phyloP scores from a whole-genome alignment of 2,888 invertebrate species.

The Teleogryllus oceanicus region DNA sequence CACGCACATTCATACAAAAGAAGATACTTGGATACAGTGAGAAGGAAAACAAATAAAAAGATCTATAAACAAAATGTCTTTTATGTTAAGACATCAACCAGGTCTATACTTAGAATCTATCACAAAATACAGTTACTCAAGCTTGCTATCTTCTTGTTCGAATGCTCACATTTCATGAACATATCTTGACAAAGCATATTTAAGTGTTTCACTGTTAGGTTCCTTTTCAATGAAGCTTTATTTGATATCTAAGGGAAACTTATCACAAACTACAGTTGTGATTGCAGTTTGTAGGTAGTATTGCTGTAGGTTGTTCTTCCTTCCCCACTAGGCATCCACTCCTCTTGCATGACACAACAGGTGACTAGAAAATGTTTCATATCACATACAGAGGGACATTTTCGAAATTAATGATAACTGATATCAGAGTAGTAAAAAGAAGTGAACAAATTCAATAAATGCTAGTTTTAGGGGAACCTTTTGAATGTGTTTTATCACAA shows the following conservation, averaged over 20 bases:
- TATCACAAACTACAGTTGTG: constrained; percentile 12
- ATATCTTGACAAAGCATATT: not conserved
- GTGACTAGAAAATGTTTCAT: constrained; percentile 18
- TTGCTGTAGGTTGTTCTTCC: constrained; percentile 18
- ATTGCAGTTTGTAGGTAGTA: not conserved
- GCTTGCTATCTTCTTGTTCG: constrained; percentile 19
- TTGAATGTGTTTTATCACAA: no score
- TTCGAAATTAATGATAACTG: not conserved
- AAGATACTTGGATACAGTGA: not conserved
- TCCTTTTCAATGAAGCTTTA: not conserved
- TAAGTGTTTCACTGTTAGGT: not conserved
- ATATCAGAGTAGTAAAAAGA: not conserved
- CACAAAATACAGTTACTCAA: constrained; percentile 24
- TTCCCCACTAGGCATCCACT: not conserved
- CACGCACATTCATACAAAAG: not conserved
- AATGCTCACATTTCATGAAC: not conserved
- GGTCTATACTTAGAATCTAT: constrained; percentile 18
- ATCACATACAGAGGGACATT: not conserved
- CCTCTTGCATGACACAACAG: constrained; percentile 10
- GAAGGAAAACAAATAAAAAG: not conserved
- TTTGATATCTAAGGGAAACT: no score
- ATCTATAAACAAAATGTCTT: not conserved
- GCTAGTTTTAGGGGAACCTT: no score
- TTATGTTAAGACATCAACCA: constrained; percentile 12
- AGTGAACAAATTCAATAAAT: no score